Conservation (phyloP, 2,113 vertebrate species). For the Oreochromis aureus region DNA sequence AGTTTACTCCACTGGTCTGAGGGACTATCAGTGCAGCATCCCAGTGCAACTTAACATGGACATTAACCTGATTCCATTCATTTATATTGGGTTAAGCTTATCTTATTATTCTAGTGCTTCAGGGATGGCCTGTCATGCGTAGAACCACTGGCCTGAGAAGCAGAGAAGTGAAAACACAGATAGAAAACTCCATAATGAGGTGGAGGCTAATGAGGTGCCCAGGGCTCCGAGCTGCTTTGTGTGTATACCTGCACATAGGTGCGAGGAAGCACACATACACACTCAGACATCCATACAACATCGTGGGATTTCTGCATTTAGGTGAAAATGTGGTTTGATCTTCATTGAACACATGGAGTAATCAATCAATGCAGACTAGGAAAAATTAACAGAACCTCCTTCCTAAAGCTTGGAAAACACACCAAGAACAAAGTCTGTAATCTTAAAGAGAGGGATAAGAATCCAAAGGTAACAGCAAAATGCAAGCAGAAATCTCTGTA, state of each 20-base stretch:
- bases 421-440: not conserved
- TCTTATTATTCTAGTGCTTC: constrained; percentile 16
- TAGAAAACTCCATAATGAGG: constrained; percentile 34
- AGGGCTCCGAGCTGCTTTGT: not conserved
- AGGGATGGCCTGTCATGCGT: not conserved
- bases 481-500: not conserved
- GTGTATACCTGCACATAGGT: not conserved
- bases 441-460: fast-evolving
- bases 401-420: not conserved
- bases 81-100: constrained; percentile 5
- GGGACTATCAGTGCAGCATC: not conserved
- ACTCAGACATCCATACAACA: not conserved
- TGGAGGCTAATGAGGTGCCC: constrained; percentile 22
- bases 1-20: not conserved
- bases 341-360: not conserved
- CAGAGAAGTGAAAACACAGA: not conserved
- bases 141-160: constrained; percentile 2
- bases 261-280: not conserved
- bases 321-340: not conserved
- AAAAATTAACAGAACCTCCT: not conserved
- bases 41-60: not conserved
- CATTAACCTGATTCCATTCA: constrained; percentile 6
- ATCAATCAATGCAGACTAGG: not conserved
- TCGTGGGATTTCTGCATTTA: not conserved
- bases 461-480: not conserved